These are phyloP conservation scores for Ischnura elegans DNA, from an alignment of 2,888 invertebrate genomes.

Conservation along the genomic window DNA sequence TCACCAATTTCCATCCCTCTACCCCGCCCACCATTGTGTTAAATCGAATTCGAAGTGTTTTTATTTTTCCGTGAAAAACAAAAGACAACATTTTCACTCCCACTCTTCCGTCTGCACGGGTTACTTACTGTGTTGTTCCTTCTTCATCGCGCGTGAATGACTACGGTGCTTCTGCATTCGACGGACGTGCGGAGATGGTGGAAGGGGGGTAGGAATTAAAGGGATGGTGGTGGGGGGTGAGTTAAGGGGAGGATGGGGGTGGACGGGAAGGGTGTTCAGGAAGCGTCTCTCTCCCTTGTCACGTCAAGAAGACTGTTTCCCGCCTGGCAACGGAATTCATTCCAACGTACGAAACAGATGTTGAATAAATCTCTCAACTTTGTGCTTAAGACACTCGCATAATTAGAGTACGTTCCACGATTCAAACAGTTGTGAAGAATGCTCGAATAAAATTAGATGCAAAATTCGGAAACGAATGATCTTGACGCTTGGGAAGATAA, in stretches of 20 bases:
- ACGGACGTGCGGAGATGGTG: not conserved
- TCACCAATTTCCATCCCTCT: not conserved
- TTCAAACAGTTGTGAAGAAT: too few relatives aligned
- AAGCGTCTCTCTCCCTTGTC: not conserved
- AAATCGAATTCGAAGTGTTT: slow-evolving; percentile 20
- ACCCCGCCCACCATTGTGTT: not conserved
- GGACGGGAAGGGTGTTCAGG: not conserved
- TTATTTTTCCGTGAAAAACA: not conserved
- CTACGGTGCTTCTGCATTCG: not conserved
- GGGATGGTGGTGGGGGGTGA: not conserved
- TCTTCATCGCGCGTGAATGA: not conserved
- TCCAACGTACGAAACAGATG: too few relatives aligned
- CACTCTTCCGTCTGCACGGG: not conserved
- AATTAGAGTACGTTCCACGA: too few relatives aligned
- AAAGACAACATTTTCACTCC: not conserved
- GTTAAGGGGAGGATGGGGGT: not conserved
- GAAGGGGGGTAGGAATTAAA: not conserved
- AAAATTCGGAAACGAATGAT: too few relatives aligned
- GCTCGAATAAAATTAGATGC: too few relatives aligned
- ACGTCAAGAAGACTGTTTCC: not conserved
- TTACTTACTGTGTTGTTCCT: not conserved
- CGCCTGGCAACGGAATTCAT: not conserved
- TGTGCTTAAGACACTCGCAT: too few relatives aligned
- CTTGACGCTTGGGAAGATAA: too few relatives aligned
- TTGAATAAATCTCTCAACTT: not conserved